Evolutionary conservation across 2,113 vertebrate species (phyloP), one percentile per base, ranked within the genome.

Genomic region (Eolophus roseicapilla): DNA sequence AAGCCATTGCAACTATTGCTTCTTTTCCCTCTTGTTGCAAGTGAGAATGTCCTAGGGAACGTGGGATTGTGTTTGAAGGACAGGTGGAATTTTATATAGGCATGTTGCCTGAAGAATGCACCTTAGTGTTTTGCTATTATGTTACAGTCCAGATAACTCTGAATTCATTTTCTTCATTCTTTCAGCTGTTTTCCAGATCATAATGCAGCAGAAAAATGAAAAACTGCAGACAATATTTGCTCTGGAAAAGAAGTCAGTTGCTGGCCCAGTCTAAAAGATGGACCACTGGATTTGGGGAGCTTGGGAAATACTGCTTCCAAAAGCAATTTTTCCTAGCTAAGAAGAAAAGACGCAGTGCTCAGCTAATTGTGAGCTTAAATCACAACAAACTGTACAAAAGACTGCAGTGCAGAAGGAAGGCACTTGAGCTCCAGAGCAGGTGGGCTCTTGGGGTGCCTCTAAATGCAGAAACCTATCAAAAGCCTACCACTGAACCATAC

Each of bases 201-300:
- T 95, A 96, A 98, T 98, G 98, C 94, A 98, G 96, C 98, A 97
- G 97, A 94, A 98, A 97, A 97, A 98, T 98, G 98, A 98, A 96
- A 98, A 96, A 71, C 82, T 93, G 35, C 94, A 97, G 95, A 92
- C 97, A 96, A 97, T 76, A 52, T 93, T 88, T 97, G 67, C 96
- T 95, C 86, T 90, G 91, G 93, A 97, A 95, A 94, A 96, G 96
- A 96, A 97, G 95, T 92, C 96, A 57, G 47, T 93, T 96, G 73
- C 73, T 96, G 77, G 64, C 95, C 67, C 94, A 63, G 82, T 97
- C 93, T 95, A 94, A 93, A 94, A 97, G 97, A 97, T 98, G 98
- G 97, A 97, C 92, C 46, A 59, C 84, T 85, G 95, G 80, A 62
- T 97, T 96, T 96, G 92, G 96, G 93, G 79, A 97, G 55, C 95